Evolutionary conservation across 2,888 invertebrate species (phyloP).

Genomic region (Nephrotoma guestfalica): DNA sequence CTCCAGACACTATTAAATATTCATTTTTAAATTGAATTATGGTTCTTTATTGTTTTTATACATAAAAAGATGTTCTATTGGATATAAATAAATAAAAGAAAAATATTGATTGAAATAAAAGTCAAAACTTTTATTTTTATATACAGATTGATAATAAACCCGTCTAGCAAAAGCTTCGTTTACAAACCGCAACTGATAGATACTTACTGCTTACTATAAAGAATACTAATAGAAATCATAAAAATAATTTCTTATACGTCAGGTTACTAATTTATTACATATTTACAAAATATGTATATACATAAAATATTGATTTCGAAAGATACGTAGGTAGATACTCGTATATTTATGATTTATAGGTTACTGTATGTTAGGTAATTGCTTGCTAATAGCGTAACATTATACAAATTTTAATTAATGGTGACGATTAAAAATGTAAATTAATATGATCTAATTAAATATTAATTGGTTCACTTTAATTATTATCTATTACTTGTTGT

Average conservation of each 20-base stretch:
- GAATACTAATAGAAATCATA: neutral
- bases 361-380: neutral
- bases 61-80: neutral
- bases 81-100: neutral
- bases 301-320: neutral
- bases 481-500: neutral
- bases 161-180: neutral
- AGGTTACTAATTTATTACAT: neutral
- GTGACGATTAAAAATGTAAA: neutral
- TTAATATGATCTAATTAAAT: neutral
- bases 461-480: neutral
- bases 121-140: neutral
- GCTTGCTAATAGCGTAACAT: neutral
- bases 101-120: neutral
- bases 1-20: conserved; percentile 9
- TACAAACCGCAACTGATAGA: neutral
- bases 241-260: neutral
- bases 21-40: conserved; percentile 9
- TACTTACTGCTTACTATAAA: neutral
- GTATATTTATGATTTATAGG: neutral
- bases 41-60: neutral
- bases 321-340: neutral
- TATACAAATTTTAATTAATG: neutral
- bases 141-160: neutral
- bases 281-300: neutral